phyloP scores from a whole-genome alignment of 37 sponge, comb jelly and placozoan genomes.

The Chondrosia reniformis region DNA sequence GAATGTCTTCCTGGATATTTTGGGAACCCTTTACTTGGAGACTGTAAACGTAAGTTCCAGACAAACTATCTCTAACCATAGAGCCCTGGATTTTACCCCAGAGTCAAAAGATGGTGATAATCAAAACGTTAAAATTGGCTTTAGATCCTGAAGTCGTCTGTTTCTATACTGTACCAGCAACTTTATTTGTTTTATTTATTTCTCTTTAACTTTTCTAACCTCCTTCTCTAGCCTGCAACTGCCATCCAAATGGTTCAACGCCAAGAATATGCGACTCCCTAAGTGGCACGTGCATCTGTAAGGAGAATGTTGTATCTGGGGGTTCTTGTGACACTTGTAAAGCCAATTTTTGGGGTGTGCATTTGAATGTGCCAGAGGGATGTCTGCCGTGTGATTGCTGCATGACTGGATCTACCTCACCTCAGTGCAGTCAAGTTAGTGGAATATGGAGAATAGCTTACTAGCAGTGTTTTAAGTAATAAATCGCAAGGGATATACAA shows the following conservation, averaged over 20 bases:
- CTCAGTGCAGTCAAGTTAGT: conserved; percentile 21
- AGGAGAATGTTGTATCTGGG: conserved; percentile 32
- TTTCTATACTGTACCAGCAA: too few relatives aligned
- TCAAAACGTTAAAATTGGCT: too few relatives aligned
- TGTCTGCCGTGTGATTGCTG: conserved; percentile 43
- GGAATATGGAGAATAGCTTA: too few relatives aligned
- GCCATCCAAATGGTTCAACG: background rate
- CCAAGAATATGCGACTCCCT: conserved; percentile 22
- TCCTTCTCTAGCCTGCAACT: conserved; percentile 8
- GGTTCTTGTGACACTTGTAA: conserved; percentile 24
- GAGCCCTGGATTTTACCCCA: background rate
- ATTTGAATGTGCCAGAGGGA: conserved; percentile 18
- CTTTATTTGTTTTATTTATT: too few relatives aligned
- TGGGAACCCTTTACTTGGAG: conserved; percentile 45
- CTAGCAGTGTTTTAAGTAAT: too few relatives aligned
- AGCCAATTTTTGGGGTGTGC: conserved; percentile 23
- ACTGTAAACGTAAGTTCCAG: conserved; percentile 44
- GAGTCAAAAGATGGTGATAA: too few relatives aligned
- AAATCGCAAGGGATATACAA: too few relatives aligned
- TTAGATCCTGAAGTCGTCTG: too few relatives aligned
- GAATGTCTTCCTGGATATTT: conserved; percentile 66
- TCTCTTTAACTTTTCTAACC: too few relatives aligned
- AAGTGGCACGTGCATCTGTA: conserved; percentile 44
- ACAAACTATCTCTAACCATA: background rate
- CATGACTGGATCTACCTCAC: background rate